phyloP scores from a whole-genome alignment of 2,797 vertebrate species.

The Gymnothorax javanicus region DNA sequence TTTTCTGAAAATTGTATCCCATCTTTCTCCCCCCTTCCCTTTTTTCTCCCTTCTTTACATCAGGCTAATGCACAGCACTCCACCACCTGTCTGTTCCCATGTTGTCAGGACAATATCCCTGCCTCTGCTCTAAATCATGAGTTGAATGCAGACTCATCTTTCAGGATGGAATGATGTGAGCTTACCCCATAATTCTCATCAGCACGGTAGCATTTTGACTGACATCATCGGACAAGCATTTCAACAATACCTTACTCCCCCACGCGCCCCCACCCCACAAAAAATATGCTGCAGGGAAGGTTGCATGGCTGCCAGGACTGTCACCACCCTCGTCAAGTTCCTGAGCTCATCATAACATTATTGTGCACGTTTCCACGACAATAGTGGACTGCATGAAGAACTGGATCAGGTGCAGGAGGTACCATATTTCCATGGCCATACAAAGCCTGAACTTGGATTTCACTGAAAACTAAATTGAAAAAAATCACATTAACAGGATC shows the following conservation, averaged over 20 bases:
- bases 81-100: neutral
- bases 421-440: neutral
- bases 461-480: constrained; percentile 15
- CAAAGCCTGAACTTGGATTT: neutral
- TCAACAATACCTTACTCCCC: neutral
- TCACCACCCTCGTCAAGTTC: neutral
- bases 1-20: neutral
- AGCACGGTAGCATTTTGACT: neutral
- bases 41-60: neutral
- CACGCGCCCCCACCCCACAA: too few species aligned
- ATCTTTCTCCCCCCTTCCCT: neutral
- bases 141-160: neutral
- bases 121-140: neutral
- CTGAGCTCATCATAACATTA: constrained; percentile 19
- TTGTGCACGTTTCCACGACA: neutral
- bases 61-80: neutral
- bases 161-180: neutral
- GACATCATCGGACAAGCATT: neutral
- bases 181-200: neutral
- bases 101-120: neutral
- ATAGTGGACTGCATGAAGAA: constrained; percentile 7
- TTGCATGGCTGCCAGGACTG: neutral
- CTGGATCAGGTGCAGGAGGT: neutral
- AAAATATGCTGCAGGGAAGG: neutral
- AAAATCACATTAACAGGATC: neutral